Percentiles rank a stretch among this genome's conserved stretches.
These are phyloP conservation scores for Gallinago paraguaiae DNA, from an alignment of 2,113 vertebrate genomes.

Conservation along the genomic window DNA sequence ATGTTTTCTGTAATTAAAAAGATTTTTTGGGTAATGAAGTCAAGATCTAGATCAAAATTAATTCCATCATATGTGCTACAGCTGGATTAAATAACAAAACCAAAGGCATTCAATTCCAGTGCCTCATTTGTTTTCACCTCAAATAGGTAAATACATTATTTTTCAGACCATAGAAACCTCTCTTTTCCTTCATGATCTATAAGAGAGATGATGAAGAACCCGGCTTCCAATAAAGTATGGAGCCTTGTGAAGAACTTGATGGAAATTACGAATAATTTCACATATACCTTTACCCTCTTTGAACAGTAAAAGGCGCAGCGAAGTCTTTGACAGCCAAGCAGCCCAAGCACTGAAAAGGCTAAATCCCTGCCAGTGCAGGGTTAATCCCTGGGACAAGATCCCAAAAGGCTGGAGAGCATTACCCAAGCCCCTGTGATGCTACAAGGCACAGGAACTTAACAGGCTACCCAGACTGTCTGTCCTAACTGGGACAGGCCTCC, in stretches of 20 bases:
- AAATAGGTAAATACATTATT: background rate
- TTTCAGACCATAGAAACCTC: background rate
- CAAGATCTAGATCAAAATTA: background rate
- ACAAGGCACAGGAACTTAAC: background rate
- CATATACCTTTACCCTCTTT: background rate
- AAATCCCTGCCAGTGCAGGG: background rate
- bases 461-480: background rate
- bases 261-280: background rate
- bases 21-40: background rate
- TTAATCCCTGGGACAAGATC: background rate
- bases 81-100: background rate
- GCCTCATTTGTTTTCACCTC: background rate
- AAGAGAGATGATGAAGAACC: background rate
- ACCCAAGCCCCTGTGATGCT: background rate
- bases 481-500: background rate
- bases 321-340: background rate
- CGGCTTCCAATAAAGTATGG: background rate
- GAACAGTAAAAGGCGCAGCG: background rate
- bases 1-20: background rate
- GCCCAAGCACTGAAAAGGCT: background rate
- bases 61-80: background rate
- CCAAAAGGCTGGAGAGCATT: background rate
- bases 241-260: background rate
- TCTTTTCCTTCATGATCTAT: background rate
- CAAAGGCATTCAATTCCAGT: background rate